phyloP scores from a whole-genome alignment of 2,888 invertebrate genomes.

The Harpalus rubripes region DNA sequence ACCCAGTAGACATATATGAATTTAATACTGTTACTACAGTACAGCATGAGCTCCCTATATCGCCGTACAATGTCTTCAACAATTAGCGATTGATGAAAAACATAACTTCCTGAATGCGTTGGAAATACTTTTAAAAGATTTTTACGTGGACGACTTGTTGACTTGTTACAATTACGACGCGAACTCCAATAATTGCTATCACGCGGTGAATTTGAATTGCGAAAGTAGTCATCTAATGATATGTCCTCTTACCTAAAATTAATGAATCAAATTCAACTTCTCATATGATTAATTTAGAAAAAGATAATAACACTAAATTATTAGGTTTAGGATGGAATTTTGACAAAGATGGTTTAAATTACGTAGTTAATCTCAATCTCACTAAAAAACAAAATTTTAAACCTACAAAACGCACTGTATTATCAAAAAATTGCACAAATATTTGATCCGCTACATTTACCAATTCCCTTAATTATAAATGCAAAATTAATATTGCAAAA shows the following conservation, averaged over 20 bases:
- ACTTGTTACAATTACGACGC: too few species aligned
- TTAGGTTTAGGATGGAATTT: slow-evolving; percentile 11
- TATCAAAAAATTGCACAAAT: slow-evolving; percentile 69
- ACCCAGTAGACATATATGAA: too few species aligned
- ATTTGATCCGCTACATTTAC: slow-evolving; percentile 70
- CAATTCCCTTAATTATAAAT: slow-evolving; percentile 69
- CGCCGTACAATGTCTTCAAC: background rate
- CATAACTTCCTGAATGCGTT: slow-evolving; percentile 6
- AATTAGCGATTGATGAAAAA: background rate
- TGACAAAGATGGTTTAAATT: background rate
- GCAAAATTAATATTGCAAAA: slow-evolving; percentile 70
- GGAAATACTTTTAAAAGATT: background rate
- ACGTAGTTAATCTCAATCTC: background rate
- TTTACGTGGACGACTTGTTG: too few species aligned
- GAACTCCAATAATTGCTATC: slow-evolving; percentile 20
- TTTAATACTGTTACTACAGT: too few species aligned
- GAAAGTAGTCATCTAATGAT: slow-evolving; percentile 34
- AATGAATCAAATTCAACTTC: background rate
- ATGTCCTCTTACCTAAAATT: background rate
- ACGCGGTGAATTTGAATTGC: slow-evolving; percentile 11
- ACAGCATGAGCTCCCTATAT: too few species aligned
- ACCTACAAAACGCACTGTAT: slow-evolving; percentile 50
- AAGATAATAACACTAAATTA: background rate
- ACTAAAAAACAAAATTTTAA: background rate
- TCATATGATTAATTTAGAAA: slow-evolving; percentile 2